These are phyloP conservation scores for Drosophila kambysellisi DNA, from an alignment of 2,888 invertebrate genomes.

Conservation along the genomic window DNA sequence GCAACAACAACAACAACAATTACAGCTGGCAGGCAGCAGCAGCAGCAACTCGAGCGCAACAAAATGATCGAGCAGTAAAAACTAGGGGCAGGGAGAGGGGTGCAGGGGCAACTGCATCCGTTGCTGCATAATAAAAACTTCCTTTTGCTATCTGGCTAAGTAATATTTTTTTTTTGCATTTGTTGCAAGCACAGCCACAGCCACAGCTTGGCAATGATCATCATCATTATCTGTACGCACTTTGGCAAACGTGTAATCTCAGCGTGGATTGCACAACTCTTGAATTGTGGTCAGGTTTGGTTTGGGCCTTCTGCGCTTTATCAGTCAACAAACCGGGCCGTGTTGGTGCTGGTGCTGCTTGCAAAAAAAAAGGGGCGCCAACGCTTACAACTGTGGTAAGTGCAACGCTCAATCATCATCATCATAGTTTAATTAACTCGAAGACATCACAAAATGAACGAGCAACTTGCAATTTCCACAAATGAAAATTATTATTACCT, in stretches of 20 bases:
- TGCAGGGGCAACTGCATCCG: not conserved
- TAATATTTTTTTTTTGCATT: not conserved
- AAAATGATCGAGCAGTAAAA: conserved; percentile 46
- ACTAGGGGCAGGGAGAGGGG: not conserved
- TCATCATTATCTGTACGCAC: conserved; percentile 51
- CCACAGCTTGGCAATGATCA: not conserved
- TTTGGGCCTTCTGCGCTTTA: conserved; percentile 17
- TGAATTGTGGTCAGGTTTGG: conserved; percentile 4
- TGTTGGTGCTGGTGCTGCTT: not conserved
- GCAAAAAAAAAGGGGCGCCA: conserved; percentile 13
- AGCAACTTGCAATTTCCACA: conserved; percentile 44
- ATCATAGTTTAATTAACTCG: conserved; percentile 53
- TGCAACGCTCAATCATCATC: conserved; percentile 24
- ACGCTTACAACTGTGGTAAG: conserved; percentile 7
- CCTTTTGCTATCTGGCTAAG: conserved; percentile 9
- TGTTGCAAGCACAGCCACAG: not conserved
- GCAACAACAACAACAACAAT: conserved; percentile 11
- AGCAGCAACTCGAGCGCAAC: conserved; percentile 70
- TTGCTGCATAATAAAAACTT: conserved; percentile 10
- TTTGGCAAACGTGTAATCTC: conserved; percentile 43
- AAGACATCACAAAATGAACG: conserved; percentile 60
- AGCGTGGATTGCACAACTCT: conserved; percentile 50
- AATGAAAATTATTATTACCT: conserved; percentile 19
- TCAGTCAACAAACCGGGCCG: conserved; percentile 33
- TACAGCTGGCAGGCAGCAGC: not conserved